Evolutionary conservation across 2,888 invertebrate genomes (phyloP).

Genomic region (Orthonychiurus folsomi): DNA sequence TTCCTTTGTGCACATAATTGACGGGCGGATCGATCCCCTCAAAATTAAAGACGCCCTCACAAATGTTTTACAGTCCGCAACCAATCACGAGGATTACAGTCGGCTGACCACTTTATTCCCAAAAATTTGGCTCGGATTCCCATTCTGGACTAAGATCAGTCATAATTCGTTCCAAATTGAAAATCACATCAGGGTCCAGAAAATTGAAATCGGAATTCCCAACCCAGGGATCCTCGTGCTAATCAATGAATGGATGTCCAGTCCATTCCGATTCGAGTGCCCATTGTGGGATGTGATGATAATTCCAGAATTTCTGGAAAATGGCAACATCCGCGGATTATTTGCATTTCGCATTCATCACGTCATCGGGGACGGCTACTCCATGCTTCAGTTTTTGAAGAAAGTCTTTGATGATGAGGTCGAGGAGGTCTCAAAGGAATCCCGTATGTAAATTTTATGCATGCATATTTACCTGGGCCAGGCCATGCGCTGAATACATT

Average conservation of each 20-base stretch:
- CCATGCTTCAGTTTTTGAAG: constrained; percentile 8
- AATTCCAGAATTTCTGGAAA: background rate
- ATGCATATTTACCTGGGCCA: too few species aligned
- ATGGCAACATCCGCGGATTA: background rate
- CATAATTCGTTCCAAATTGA: background rate
- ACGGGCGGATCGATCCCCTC: background rate
- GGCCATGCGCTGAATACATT: too few species aligned
- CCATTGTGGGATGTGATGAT: constrained; percentile 9
- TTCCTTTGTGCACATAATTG: constrained; percentile 1
- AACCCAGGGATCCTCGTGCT: background rate
- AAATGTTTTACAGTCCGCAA: too few species aligned
- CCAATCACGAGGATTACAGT: background rate
- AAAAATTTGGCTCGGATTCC: background rate
- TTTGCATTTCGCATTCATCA: constrained; percentile 12
- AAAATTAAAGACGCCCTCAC: background rate
- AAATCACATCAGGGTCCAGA: constrained; percentile 2
- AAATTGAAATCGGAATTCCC: background rate
- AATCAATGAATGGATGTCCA: background rate
- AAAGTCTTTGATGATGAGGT: constrained; percentile 1
- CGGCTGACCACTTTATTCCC: constrained; percentile 6
- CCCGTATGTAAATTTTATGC: background rate
- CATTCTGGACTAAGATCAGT: background rate
- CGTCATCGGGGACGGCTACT: constrained; percentile 9
- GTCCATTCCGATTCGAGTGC: background rate
- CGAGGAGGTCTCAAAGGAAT: too few species aligned